Evolutionary conservation across 1,140 invertebrate species (phyloP).

Genomic region (Drosophila micromelanica): DNA sequence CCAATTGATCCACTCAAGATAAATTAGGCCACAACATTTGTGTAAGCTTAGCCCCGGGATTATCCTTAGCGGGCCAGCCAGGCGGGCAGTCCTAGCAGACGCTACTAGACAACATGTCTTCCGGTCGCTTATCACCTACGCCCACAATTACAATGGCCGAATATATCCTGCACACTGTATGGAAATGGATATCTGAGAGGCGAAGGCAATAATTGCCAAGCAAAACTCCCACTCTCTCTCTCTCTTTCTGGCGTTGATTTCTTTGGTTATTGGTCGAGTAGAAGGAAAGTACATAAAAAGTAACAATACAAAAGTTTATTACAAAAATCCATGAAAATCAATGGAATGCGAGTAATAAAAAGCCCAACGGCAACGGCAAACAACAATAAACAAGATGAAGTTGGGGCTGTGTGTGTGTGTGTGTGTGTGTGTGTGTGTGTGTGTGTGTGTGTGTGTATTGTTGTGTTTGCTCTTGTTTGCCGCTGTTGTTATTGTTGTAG

Average conservation of each 20-base stretch:
- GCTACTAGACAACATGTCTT: conserved; percentile 64
- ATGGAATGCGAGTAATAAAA: conserved; percentile 81
- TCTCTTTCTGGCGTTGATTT: conserved; percentile 11
- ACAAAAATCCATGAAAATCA: conserved; percentile 80
- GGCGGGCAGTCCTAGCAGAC: not conserved
- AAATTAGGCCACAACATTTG: conserved; percentile 77
- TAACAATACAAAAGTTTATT: conserved; percentile 74
- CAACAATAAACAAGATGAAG: conserved; percentile 47
- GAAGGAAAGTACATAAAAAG: conserved; percentile 54
- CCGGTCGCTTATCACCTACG: conserved; percentile 46
- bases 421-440: not conserved
- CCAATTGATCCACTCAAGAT: conserved; percentile 78
- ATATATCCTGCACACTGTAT: not conserved
- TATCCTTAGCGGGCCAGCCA: conserved; percentile 28
- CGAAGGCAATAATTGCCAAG: conserved; percentile 14
- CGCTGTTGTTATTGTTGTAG: conserved; percentile 36
- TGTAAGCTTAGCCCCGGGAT: conserved; percentile 71
- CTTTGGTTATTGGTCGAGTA: conserved; percentile 24
- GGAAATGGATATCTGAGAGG: too few species aligned
- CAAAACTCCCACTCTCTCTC: not conserved
- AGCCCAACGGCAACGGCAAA: conserved; percentile 43
- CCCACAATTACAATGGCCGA: not conserved
- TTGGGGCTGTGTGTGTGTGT: not conserved
- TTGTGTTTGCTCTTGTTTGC: conserved; percentile 34
- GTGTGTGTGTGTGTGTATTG: not conserved